Conservation (phyloP, 2,888 invertebrate species). For the Coleophora deauratella region DNA sequence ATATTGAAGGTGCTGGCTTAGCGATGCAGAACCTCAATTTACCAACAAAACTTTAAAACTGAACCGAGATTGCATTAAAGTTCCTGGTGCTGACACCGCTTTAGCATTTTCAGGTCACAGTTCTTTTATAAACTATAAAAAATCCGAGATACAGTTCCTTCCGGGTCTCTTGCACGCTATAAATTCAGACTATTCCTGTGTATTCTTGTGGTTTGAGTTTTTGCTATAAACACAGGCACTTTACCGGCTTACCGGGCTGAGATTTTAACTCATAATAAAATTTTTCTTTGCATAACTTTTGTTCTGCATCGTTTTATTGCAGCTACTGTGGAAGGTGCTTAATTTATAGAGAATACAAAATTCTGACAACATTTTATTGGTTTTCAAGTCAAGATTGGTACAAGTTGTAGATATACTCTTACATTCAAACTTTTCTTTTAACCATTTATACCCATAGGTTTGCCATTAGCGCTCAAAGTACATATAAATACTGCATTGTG, state of each 20-base stretch:
- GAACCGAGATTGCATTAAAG: not conserved
- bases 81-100: constrained; percentile 19
- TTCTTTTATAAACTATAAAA: constrained; percentile 25
- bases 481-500: too few relatives aligned
- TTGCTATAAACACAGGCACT: constrained; percentile 20
- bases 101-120: constrained; percentile 25
- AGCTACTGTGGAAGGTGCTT: too few relatives aligned
- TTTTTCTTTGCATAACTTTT: constrained; percentile 32
- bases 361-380: too few relatives aligned
- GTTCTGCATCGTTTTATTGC: constrained; percentile 17
- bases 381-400: too few relatives aligned
- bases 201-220: constrained; percentile 30
- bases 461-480: too few relatives aligned
- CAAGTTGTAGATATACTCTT: too few relatives aligned
- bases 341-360: too few relatives aligned
- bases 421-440: too few relatives aligned
- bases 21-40: too few relatives aligned
- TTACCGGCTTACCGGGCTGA: constrained; percentile 15
- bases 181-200: constrained; percentile 35
- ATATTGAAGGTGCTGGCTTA: too few relatives aligned
- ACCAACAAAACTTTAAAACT: too few relatives aligned
- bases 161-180: constrained; percentile 17
- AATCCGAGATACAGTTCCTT: constrained; percentile 28
- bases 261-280: constrained; percentile 27
- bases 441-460: too few relatives aligned